Evolutionary conservation across 2,888 invertebrate genomes (phyloP).

Genomic region (Limenitis camilla): DNA sequence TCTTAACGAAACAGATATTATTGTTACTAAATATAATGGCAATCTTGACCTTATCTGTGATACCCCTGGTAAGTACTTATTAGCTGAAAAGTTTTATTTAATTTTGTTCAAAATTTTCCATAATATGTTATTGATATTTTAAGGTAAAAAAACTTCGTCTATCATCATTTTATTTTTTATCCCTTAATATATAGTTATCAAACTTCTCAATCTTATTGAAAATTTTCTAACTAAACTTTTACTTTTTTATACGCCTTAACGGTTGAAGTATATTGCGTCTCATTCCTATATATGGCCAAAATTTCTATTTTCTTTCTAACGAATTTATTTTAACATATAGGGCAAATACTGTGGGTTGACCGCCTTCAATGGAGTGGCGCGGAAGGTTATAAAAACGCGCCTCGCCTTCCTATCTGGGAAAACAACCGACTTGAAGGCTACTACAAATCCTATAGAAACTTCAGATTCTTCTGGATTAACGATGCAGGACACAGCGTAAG

Average conservation of each 20-base stretch:
- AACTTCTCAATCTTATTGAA: no score
- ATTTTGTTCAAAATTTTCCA: not conserved
- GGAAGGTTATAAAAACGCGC: constrained; percentile 68
- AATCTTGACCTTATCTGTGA: constrained; percentile 90
- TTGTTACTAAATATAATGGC: constrained; percentile 82
- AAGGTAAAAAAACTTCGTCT: no score
- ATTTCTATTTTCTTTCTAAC: no score
- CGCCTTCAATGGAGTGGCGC: constrained; percentile 74
- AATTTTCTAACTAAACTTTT: no score
- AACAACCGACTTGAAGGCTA: constrained; percentile 81
- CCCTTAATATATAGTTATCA: no score
- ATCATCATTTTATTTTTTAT: no score
- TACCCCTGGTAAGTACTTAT: constrained; percentile 77
- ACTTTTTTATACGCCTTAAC: no score
- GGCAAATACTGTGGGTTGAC: constrained; percentile 84
- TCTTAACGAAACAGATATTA: constrained; percentile 79
- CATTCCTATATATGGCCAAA: no score
- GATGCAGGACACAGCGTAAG: constrained; percentile 87
- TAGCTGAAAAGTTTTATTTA: not conserved
- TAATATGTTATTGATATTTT: no score
- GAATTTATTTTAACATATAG: constrained; percentile 43
- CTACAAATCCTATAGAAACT: constrained; percentile 78
- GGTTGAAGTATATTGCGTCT: no score
- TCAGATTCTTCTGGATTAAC: constrained; percentile 85
- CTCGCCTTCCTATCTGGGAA: constrained; percentile 75